Conservation (phyloP, 1,140 invertebrate species). For the Drosophila nasuta region DNA sequence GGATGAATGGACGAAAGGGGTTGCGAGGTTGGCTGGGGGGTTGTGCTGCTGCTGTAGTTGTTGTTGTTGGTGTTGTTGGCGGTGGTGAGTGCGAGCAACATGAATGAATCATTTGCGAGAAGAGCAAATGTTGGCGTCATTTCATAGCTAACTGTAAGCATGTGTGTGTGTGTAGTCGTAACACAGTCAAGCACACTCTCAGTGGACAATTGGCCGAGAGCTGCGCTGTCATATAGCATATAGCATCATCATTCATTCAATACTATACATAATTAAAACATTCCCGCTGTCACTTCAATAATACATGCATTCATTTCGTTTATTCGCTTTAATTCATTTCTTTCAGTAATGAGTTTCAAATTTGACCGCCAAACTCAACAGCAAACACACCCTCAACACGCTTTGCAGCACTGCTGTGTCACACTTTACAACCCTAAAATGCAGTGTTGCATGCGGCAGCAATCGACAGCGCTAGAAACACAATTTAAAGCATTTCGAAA, state of each 20-base stretch:
- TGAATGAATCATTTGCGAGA: constrained; percentile 74
- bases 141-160: constrained; percentile 35
- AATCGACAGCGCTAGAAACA: neutral
- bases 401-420: constrained; percentile 27
- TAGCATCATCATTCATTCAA: neutral
- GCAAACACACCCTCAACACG: neutral
- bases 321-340: neutral
- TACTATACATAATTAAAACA: neutral
- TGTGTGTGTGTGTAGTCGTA: constrained; percentile 18
- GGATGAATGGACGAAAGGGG: constrained; percentile 17
- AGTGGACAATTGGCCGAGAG: constrained; percentile 33
- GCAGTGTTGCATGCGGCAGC: constrained; percentile 9
- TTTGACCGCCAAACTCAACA: constrained; percentile 7
- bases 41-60: constrained; percentile 15
- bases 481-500: neutral
- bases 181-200: constrained; percentile 1
- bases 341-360: constrained; percentile 1
- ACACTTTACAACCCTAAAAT: constrained; percentile 24
- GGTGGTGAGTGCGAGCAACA: constrained; percentile 33
- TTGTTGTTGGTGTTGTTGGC: neutral
- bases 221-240: constrained; percentile 27
- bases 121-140: constrained; percentile 72
- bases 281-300: neutral
- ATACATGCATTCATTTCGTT: neutral
- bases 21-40: neutral